Evolutionary conservation across 2,888 invertebrate genomes (phyloP).

Genomic region (Dendrolimus pini): DNA sequence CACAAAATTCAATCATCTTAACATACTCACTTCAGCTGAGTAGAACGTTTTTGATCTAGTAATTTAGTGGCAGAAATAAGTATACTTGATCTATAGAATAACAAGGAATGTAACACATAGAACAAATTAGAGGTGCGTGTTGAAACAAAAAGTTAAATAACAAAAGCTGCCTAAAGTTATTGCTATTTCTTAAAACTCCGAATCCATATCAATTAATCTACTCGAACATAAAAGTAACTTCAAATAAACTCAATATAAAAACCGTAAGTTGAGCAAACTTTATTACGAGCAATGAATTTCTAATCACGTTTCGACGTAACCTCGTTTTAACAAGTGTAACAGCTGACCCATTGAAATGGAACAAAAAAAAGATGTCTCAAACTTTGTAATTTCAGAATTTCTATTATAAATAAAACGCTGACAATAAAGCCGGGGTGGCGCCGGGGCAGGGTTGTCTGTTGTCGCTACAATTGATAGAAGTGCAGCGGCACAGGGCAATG

Average conservation of each 20-base stretch:
- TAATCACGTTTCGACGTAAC: constrained; percentile 7
- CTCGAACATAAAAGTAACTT: background rate
- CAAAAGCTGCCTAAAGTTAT: too few species aligned
- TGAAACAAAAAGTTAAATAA: too few species aligned
- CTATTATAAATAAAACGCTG: constrained; percentile 33
- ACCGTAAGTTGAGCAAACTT: background rate
- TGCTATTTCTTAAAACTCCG: too few species aligned
- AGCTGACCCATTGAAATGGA: constrained; percentile 28
- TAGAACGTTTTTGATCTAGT: too few species aligned
- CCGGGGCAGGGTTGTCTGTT: constrained; percentile 18
- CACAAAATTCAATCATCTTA: too few species aligned
- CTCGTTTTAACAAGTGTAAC: constrained; percentile 16
- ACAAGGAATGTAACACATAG: too few species aligned
- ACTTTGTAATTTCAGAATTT: constrained; percentile 29
- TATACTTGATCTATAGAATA: too few species aligned
- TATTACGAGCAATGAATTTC: constrained; percentile 1
- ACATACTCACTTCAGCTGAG: too few species aligned
- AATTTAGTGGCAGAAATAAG: too few species aligned
- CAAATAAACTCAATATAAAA: background rate
- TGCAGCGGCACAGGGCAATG: constrained; percentile 12
- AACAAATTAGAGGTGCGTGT: too few species aligned
- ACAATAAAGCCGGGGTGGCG: constrained; percentile 34
- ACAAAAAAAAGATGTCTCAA: constrained; percentile 23
- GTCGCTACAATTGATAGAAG: constrained; percentile 42
- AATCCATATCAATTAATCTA: too few species aligned